Percentiles rank a stretch among this genome's conserved stretches.
phyloP scores from a whole-genome alignment of 2,113 vertebrate species.

The Melanostigma gelatinosum region DNA sequence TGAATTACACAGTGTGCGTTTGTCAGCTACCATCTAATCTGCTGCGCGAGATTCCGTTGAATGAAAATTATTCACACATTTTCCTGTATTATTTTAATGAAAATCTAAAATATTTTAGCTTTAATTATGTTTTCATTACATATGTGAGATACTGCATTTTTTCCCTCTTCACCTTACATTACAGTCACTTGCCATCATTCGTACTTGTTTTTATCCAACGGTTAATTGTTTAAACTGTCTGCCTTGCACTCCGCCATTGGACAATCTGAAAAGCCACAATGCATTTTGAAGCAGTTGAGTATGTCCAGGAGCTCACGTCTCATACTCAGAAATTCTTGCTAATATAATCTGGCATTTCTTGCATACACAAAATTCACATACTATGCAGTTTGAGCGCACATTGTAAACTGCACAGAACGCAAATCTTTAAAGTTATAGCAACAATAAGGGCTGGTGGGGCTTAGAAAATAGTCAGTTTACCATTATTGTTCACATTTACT shows the following conservation, averaged over 20 bases:
- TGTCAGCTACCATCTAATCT: not conserved
- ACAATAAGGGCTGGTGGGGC: not conserved
- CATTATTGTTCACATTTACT: not conserved
- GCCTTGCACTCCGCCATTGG: not conserved
- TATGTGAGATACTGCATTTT: not conserved
- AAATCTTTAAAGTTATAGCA: not conserved
- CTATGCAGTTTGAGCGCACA: not conserved
- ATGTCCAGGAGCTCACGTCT: not conserved
- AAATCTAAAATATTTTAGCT: not conserved
- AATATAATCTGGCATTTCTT: not conserved
- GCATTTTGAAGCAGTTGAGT: not conserved
- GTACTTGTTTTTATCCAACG: not conserved
- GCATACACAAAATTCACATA: not conserved
- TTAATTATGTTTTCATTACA: not conserved
- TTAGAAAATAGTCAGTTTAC: not conserved
- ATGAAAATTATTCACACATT: not conserved
- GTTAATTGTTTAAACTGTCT: no score
- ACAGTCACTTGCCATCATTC: not conserved
- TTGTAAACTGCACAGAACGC: not conserved
- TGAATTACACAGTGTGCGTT: not conserved
- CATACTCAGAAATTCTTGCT: not conserved
- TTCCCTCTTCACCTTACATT: not conserved
- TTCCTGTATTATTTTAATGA: not conserved
- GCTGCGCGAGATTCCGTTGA: not conserved
- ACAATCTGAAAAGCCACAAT: not conserved